Conservation (phyloP, 2,888 invertebrate genomes). For the Ctenicera cuprea region DNA sequence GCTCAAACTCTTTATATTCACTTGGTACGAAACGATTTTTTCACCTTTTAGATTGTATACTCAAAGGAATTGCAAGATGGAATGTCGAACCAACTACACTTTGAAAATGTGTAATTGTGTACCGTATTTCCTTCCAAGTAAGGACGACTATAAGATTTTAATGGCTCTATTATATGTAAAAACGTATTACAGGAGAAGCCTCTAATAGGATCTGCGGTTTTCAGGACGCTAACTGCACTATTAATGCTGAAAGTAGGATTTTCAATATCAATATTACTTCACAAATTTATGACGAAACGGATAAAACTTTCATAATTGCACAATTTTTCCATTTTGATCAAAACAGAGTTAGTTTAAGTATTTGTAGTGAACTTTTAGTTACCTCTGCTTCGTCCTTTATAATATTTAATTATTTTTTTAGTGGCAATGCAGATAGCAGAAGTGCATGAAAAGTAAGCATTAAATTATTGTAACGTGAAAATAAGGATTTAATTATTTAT, state of each 20-base stretch:
- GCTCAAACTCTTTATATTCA: background rate
- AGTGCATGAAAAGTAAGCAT: background rate
- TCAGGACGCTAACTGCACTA: conserved; percentile 4
- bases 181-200: conserved; percentile 6
- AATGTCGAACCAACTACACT: conserved; percentile 37
- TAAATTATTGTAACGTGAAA: too few species aligned
- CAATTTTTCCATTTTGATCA: too few species aligned
- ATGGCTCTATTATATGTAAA: background rate
- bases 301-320: too few species aligned
- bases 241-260: background rate
- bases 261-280: background rate
- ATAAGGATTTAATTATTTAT: background rate
- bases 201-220: conserved; percentile 2
- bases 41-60: conserved; percentile 30
- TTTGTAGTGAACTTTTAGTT: too few species aligned
- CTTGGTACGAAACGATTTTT: background rate
- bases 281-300: too few species aligned
- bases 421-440: background rate
- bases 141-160: background rate
- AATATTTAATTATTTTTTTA: background rate
- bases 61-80: conserved; percentile 29
- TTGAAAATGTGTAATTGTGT: conserved; percentile 24
- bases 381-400: too few species aligned
- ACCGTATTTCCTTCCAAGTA: conserved; percentile 39
- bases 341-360: too few species aligned